Evolutionary conservation across 1,140 invertebrate species (phyloP), one percentile per base, ranked within the genome.

Genomic region (Thrips palmi): DNA sequence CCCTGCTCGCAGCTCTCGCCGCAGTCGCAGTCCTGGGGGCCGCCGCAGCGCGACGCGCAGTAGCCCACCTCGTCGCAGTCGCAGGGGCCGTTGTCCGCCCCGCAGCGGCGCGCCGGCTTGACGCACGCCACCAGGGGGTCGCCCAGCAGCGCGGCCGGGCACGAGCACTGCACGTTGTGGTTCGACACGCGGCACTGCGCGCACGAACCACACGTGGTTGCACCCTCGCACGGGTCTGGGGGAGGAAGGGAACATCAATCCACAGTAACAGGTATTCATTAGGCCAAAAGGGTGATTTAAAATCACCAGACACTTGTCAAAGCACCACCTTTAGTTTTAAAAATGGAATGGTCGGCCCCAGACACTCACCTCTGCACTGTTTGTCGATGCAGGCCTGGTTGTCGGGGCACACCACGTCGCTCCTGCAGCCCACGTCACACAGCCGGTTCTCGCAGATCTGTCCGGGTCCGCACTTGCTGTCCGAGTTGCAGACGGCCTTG

Each of bases 371-470:
- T 68, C 66, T 71, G 50, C 84, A 88, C 55, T 80, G 71, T 47
- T 80, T 78, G 45, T 81, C 73, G 20, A 87, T 65, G 52, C 85
- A 89, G 2, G 82, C 74, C 52, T 83, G 66, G 36, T 76, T 59
- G 39, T 55, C 59, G 2, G 70, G 59, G 52, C 86, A 91, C 8
- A 74, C 68, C n/a, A 72, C 69, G 52, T 87, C 84, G 51, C 68
- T 80, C 23, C 82, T 65, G 52, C 84, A 89, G 12, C 84, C 84
- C 45, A 75, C 67, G 43, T 83, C 72, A 52, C 86, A 92, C 41
- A 88, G 62, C 44, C 85, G 68, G 46, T 80, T 84, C 52, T 81
- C 73, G 51, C 86, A 92, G 47, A 88, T 86, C 53, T 86, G 77
- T 47, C 79, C 76, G 15, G 14, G 35, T 22, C 67, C 67, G 51